Conservation (phyloP, 1,140 invertebrate species). For the Lepidurus arcticus region DNA sequence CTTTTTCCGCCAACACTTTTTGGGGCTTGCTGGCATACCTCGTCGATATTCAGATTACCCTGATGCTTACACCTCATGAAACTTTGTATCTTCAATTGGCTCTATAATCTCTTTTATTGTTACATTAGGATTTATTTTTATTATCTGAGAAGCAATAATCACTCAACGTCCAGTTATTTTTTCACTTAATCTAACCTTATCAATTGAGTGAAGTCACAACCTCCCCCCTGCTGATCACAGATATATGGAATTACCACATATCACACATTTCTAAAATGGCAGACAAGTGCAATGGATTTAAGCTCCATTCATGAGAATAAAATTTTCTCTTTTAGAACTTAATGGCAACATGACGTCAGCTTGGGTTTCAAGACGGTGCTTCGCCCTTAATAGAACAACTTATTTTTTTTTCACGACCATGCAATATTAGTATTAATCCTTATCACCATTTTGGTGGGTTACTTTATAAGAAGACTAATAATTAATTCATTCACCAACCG, state of each 20-base stretch:
- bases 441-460: slow-evolving; percentile 43
- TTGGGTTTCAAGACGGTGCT: slow-evolving; percentile 51
- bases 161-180: slow-evolving; percentile 45
- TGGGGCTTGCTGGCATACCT: slow-evolving; percentile 65
- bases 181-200: slow-evolving; percentile 46
- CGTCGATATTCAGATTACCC: slow-evolving; percentile 66
- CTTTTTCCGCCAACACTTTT: slow-evolving; percentile 72
- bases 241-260: slow-evolving; percentile 51
- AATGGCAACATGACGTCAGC: slow-evolving; percentile 49
- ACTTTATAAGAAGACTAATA: slow-evolving; percentile 46
- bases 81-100: slow-evolving; percentile 58
- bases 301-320: slow-evolving; percentile 53
- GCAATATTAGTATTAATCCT: slow-evolving; percentile 50
- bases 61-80: slow-evolving; percentile 57
- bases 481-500: slow-evolving; percentile 46
- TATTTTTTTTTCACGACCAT: slow-evolving; percentile 56
- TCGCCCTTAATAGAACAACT: slow-evolving; percentile 55
- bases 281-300: slow-evolving; percentile 54
- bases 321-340: slow-evolving; percentile 45
- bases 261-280: slow-evolving; percentile 52
- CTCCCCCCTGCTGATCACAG: slow-evolving; percentile 52
- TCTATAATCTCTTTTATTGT: slow-evolving; percentile 52
- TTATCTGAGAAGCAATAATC: slow-evolving; percentile 49
- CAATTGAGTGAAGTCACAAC: slow-evolving; percentile 55
- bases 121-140: slow-evolving; percentile 52